A percentile compares a stretch with the other conserved stretches of the same genome.
Conservation (phyloP, 2,888 invertebrate genomes). For the Acrobasis repandana region DNA sequence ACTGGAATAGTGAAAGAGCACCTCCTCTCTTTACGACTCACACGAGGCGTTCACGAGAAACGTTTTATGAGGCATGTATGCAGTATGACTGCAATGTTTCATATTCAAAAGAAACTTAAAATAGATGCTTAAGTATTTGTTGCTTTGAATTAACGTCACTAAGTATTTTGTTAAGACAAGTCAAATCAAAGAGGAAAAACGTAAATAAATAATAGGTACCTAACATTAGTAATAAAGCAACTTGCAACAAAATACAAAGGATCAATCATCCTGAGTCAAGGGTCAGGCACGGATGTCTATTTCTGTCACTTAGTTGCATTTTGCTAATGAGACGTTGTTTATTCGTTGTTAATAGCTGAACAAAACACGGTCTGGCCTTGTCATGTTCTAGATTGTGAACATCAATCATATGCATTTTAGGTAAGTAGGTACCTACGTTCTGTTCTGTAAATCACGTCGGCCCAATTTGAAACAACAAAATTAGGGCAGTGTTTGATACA, state of each 20-base stretch:
- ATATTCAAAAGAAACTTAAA: constrained; percentile 16
- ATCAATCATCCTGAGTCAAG: constrained; percentile 38
- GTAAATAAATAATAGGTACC: too few species aligned
- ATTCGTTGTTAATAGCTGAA: constrained; percentile 52
- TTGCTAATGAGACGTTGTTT: constrained; percentile 55
- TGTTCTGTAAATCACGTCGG: constrained; percentile 51
- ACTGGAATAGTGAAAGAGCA: constrained; percentile 16
- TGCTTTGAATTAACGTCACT: too few species aligned
- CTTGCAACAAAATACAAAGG: constrained; percentile 23
- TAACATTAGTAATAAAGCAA: background rate
- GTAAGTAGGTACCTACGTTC: constrained; percentile 41
- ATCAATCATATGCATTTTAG: constrained; percentile 60
- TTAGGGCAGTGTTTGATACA: constrained; percentile 42
- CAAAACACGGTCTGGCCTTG: constrained; percentile 66
- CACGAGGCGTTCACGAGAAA: constrained; percentile 7
- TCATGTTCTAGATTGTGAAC: constrained; percentile 55
- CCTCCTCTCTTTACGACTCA: constrained; percentile 1
- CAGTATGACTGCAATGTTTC: constrained; percentile 11
- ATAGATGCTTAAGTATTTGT: background rate
- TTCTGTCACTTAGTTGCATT: constrained; percentile 54
- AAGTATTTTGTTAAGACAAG: too few species aligned
- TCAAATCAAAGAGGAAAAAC: too few species aligned
- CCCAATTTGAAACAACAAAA: constrained; percentile 49
- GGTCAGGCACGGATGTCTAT: constrained; percentile 46
- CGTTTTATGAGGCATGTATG: constrained; percentile 15